Base-by-base conservation (phyloP, 1,140 invertebrate species). In the Anastatus disparis region DNA sequence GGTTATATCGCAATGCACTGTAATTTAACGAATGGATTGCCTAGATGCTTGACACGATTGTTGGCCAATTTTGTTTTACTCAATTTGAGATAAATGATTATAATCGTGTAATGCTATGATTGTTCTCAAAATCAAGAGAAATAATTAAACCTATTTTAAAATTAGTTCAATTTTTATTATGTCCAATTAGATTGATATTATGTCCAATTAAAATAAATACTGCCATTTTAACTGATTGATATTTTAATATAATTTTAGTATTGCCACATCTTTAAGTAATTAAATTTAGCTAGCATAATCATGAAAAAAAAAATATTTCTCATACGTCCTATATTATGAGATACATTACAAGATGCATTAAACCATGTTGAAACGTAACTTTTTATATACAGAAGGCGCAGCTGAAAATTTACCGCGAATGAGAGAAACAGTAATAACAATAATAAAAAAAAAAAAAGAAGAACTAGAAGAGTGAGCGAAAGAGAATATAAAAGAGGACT, bases 1-100 rank as follows among this genome's bases (percentile, higher is more conserved):
- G 40, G 50, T 63, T 64, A 20, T 63, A 52, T 70, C 50, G 48
- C 26, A 24, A 22, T 63, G 59, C 52, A 70, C 58, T 63, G 12
- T 62, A 13, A 15, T 44, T 2, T 24, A 31, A 13, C 13, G 9
- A 12, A 62, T 9, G 4, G 9, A 20, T 3, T 44, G 0, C 27
- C n/a, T 20, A 31, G 22, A 38, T 22, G 20, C 17, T 31, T 63
- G 12, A n/a, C 29, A 1, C 20, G 17, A 6, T 20, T 15, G 26
- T 44, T 13, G 10, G n/a, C 44, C 59, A 15, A 48, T 48, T n/a
- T n/a, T 31, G 0, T 22, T n/a, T 48, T n/a, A n/a, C n/a, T n/a
- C n/a, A n/a, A n/a, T n/a, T n/a, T n/a, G n/a, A n/a, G n/a, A n/a
- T n/a, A n/a, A n/a, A n/a, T n/a, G n/a, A n/a, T n/a, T n/a, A n/a